Conservation (phyloP, 2,888 invertebrate species). For the Sylvicola cinctus region DNA sequence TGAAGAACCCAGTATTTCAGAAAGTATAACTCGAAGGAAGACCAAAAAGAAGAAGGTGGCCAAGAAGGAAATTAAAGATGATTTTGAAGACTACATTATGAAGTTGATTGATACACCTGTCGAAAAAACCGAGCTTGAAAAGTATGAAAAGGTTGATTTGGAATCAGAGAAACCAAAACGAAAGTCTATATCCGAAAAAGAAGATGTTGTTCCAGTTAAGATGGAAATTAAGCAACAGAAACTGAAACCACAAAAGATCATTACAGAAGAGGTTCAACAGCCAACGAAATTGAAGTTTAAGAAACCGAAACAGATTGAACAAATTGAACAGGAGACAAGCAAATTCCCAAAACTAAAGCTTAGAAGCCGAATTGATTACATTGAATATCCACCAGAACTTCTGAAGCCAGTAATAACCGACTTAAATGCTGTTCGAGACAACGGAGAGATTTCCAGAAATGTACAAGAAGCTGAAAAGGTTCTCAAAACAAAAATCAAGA, state of each 20-base stretch:
- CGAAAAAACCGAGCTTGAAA: conserved; percentile 18
- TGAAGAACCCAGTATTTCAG: no score
- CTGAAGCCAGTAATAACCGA: conserved; percentile 29
- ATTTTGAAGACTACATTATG: no score
- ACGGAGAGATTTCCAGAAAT: conserved; percentile 48
- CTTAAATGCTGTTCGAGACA: conserved; percentile 35
- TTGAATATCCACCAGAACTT: conserved; percentile 39
- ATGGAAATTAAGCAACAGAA: no score
- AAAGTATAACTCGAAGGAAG: background rate
- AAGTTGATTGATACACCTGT: no score
- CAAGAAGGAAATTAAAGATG: no score
- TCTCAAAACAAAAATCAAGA: conserved; percentile 35
- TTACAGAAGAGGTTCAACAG: conserved; percentile 14
- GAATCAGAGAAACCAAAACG: conserved; percentile 16
- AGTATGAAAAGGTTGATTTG: conserved; percentile 17
- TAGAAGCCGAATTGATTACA: conserved; percentile 45
- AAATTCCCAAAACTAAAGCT: conserved; percentile 39
- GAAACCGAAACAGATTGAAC: conserved; percentile 18
- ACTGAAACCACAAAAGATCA: no score
- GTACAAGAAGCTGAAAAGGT: conserved; percentile 45
- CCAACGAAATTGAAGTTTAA: conserved; percentile 40
- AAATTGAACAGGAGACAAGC: conserved; percentile 27
- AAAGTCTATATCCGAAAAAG: no score
- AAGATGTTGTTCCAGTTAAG: no score
- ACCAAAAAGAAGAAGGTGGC: background rate